These are phyloP conservation scores for Mastigias papua DNA, from an alignment of 30 jellyfish, hydroid and myxozoan species.

Conservation along the genomic window DNA sequence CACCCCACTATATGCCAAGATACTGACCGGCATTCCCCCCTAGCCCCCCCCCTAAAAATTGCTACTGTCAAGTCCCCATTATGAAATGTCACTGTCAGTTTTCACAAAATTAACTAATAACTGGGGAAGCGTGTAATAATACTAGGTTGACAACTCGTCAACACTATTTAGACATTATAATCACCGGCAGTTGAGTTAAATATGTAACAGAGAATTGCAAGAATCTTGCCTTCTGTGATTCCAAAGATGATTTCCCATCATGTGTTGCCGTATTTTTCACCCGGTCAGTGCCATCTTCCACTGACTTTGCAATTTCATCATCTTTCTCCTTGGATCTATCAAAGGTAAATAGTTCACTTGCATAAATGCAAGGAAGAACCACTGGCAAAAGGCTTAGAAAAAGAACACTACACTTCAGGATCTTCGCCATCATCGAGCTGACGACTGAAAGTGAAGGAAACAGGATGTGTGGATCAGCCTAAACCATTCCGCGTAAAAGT, in stretches of 20 bases:
- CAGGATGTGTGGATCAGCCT: background rate
- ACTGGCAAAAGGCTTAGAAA: conserved; percentile 65
- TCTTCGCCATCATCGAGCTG: background rate
- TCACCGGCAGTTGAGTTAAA: no score
- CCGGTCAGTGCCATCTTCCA: background rate
- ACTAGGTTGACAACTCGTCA: no score
- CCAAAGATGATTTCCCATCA: background rate
- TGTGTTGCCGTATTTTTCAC: background rate
- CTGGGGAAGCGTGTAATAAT: no score
- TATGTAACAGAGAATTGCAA: no score
- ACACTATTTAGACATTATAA: no score
- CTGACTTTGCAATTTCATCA: conserved; percentile 29
- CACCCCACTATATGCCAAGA: no score
- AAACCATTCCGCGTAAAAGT: background rate
- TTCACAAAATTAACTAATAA: no score
- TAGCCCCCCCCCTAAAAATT: no score
- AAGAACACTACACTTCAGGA: conserved; percentile 25
- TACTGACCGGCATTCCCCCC: no score
- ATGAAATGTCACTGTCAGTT: no score
- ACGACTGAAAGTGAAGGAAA: background rate
- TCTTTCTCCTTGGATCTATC: conserved; percentile 40
- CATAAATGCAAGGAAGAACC: conserved; percentile 72
- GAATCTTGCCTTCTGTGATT: no score
- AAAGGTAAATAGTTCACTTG: conserved; percentile 58
- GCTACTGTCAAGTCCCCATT: no score